Base-by-base conservation (phyloP, 2,797 vertebrate genomes). In the Calcarius lapponicus region DNA sequence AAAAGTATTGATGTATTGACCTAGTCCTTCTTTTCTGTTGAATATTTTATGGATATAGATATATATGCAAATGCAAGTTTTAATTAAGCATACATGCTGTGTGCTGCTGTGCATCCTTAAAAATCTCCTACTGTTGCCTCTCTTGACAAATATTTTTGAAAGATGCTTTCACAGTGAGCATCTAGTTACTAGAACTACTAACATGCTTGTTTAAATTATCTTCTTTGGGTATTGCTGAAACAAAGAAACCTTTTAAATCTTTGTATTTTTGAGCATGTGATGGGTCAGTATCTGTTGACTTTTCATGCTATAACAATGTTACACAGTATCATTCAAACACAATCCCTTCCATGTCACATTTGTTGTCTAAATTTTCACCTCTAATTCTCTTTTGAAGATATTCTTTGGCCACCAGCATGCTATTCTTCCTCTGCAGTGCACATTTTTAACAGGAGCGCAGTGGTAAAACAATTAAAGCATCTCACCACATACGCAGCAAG, bases 31-130 rank as follows among this genome's bases (percentile, higher is more conserved):
- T 47, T 92, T 91, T 83, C 76, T 90, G 66, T 66, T 96, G 50
- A 72, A 94, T 94, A 95, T 92, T 95, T 93, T 88, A 96, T 94
- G 50, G 67, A 34, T 82, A 85, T 51, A 96, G 95, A 91, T 26
- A 93, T 79, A 92, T 86, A 97, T 93, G 88, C 88, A 93, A 94
- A 95, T 89, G 5, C 8, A 73, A 80, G n/a, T 67, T 83, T 92
- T 87, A 93, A 95, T 94, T 87, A 92, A 71, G 80, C 13, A 53
- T 31, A 11, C 75, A 92, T 45, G 64, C 88, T 95, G 92, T 67
- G 86, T 80, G 36, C 65, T 89, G 61, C 48, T 87, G 38, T 47
- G 64, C 58, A 80, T 67, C 64, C 64, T 72, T 54, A 94, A 64
- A 92, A 66, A 82, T 88, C 64, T 81, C 91, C 83, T 82, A 38